Percentiles rank a stretch among this genome's conserved stretches.
phyloP scores from a whole-genome alignment of 2,113 vertebrate genomes.

The Xenus cinereus region DNA sequence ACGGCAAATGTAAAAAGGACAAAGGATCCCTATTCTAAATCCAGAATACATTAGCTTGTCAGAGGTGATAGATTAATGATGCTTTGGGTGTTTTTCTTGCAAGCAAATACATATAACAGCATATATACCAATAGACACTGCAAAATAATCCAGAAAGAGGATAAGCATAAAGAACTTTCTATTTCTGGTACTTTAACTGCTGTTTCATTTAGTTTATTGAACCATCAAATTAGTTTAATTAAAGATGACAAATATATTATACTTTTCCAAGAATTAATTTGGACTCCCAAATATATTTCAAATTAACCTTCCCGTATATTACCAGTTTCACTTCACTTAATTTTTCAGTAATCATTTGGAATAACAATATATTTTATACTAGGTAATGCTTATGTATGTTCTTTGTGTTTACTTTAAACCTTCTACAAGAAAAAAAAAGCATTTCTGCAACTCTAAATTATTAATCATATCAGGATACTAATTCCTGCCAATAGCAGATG shows the following conservation, averaged over 20 bases:
- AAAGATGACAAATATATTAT: background rate
- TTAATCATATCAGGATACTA: background rate
- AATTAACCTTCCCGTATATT: background rate
- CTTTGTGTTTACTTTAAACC: background rate
- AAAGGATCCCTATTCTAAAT: background rate
- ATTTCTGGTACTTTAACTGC: background rate
- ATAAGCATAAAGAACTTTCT: background rate
- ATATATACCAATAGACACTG: background rate
- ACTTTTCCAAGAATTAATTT: background rate
- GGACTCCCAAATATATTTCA: background rate
- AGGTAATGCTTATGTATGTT: background rate
- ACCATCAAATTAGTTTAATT: slow-evolving; percentile 16
- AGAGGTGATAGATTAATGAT: background rate
- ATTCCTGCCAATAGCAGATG: background rate
- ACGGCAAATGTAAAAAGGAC: background rate
- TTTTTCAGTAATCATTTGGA: background rate
- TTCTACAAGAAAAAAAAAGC: background rate
- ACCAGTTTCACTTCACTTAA: background rate
- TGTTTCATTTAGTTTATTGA: background rate
- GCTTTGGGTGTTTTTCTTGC: background rate
- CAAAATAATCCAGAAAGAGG: background rate
- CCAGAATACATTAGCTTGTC: background rate
- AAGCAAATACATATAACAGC: background rate
- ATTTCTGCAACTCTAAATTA: background rate
- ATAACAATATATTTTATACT: background rate